A percentile compares a stretch with the other conserved stretches of the same genome.
Evolutionary conservation across 2,888 invertebrate species (phyloP).

Genomic region (Electrophaes corylata): DNA sequence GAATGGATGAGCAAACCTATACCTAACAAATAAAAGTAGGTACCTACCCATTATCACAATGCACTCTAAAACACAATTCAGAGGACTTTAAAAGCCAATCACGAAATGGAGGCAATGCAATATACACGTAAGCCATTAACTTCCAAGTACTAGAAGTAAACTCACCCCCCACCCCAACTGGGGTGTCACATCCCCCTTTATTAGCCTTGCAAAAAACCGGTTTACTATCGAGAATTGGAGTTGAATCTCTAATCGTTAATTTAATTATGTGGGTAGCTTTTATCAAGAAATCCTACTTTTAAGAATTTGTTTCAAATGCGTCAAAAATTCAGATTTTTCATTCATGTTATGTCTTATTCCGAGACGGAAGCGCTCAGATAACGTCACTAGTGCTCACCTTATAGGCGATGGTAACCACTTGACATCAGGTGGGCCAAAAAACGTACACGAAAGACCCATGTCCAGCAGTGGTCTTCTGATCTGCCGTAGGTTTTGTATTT

Average conservation of each 20-base stretch:
- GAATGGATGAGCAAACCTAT: slow-evolving; percentile 1
- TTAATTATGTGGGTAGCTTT: not conserved
- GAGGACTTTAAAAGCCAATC: slow-evolving; percentile 51
- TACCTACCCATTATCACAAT: not conserved
- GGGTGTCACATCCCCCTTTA: slow-evolving; percentile 21
- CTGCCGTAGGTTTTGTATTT: too few species aligned
- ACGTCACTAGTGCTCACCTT: too few species aligned
- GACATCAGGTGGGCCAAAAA: too few species aligned
- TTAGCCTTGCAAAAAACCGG: slow-evolving; percentile 34
- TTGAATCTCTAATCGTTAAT: slow-evolving; percentile 11
- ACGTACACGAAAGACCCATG: too few species aligned
- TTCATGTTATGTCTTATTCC: too few species aligned
- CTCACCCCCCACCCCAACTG: not conserved
- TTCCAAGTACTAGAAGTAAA: slow-evolving; percentile 31
- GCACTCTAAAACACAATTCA: slow-evolving; percentile 28
- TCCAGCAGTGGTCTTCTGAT: too few species aligned
- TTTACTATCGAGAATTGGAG: slow-evolving; percentile 17
- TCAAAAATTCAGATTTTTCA: too few species aligned
- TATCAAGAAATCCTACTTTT: too few species aligned
- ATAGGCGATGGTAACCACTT: too few species aligned
- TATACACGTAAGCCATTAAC: slow-evolving; percentile 61
- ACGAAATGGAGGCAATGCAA: slow-evolving; percentile 55
- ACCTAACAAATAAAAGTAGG: slow-evolving; percentile 14
- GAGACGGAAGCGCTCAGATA: too few species aligned
- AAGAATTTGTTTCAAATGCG: too few species aligned